Base-by-base conservation (phyloP, 2,888 invertebrate genomes). In the Danaus chrysippus region DNA sequence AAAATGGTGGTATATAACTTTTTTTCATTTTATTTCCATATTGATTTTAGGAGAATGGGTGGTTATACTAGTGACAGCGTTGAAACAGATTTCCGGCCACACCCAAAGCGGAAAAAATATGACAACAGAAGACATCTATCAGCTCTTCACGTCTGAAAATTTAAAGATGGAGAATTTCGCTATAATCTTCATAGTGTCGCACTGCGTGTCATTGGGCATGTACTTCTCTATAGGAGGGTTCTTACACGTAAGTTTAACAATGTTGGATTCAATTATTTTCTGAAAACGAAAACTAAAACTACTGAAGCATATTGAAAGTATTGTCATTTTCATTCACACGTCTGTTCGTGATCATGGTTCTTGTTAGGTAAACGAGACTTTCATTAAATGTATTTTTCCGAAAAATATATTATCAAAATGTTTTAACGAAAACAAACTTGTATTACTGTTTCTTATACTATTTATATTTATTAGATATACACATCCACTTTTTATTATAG, bases 181-280 rank as follows among this genome's bases (percentile, higher is more conserved):
- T 2, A 58, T 70, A 6, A 92, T 92, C 66, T 92, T 92, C 79
- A 73, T 93, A 9, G 73, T 73, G 0, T 90, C 93, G 0, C 86
- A 92, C 6, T 3, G 82, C 0, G 87, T 93, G 8, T 94, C 94
- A 0, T 93, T 92, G 66, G 68, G 77, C 12, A 87, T 93, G 59
- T 95, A 94, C 78, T 94, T 94, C 73, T 70, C 86, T 0, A 82
- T 94, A 10, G 94, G 94, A 61, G 94, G 94, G 62, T 94, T 94
- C 71, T 81, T 94, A 63, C 94, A 94, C 75, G 94, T 94, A 82
- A 92, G 93, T 87, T 59, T 42, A 34, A 34, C 23, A 34, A 34
- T 34, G 3, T 34, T 34, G 23, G 23, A 34, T 34, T 5, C 3
- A 34, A 34, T 34, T 6, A 34, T 34, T 34, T 34, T 34, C 23